These are phyloP conservation scores for Tricholauxania praeusta DNA, from an alignment of 2,888 invertebrate genomes.

Conservation along the genomic window DNA sequence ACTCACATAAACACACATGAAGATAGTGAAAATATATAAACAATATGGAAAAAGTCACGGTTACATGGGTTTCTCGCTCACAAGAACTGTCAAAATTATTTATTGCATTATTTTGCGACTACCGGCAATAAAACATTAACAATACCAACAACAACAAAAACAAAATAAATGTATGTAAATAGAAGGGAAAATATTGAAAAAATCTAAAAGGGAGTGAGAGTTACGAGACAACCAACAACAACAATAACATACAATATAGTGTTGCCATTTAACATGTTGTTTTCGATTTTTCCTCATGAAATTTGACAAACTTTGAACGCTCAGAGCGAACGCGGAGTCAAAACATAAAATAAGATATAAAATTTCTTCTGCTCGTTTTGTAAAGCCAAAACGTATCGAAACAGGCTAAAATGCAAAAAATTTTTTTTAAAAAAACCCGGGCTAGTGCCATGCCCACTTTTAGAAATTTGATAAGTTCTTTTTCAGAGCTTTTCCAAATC, in stretches of 20 bases:
- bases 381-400: too few relatives aligned
- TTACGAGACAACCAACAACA: neutral
- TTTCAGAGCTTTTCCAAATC: too few relatives aligned
- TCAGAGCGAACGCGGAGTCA: too few relatives aligned
- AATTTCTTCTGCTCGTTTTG: too few relatives aligned
- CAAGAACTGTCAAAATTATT: slow-evolving; percentile 54
- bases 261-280: too few relatives aligned
- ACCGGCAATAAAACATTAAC: slow-evolving; percentile 29
- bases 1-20: neutral
- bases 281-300: too few relatives aligned
- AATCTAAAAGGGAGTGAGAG: slow-evolving; percentile 21
- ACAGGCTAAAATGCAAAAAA: too few relatives aligned
- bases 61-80: slow-evolving; percentile 22
- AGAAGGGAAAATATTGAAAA: slow-evolving; percentile 15
- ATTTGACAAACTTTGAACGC: too few relatives aligned
- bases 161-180: slow-evolving; percentile 9
- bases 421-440: too few relatives aligned
- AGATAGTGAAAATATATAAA: slow-evolving; percentile 15
- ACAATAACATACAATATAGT: neutral
- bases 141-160: slow-evolving; percentile 21
- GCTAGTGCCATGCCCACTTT: too few relatives aligned
- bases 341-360: too few relatives aligned
- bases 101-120: slow-evolving; percentile 53
- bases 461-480: too few relatives aligned
- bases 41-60: slow-evolving; percentile 27